phyloP scores from a whole-genome alignment of 2,888 invertebrate species.

The Agrotis puta region DNA sequence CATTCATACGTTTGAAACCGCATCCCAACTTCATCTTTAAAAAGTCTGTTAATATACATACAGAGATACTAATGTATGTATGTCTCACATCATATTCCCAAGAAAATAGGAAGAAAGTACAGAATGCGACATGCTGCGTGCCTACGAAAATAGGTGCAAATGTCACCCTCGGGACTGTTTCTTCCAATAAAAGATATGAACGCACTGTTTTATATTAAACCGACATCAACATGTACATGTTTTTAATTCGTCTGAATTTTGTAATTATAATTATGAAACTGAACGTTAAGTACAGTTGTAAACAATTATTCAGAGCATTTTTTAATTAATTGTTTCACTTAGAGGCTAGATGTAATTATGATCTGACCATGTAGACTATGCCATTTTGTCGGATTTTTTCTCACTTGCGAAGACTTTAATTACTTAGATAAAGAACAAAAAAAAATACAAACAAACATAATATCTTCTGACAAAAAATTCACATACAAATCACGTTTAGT shows the following conservation, averaged over 20 bases:
- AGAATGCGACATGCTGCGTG: neutral
- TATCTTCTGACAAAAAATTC: constrained; percentile 7
- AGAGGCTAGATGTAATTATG: neutral
- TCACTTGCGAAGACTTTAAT: neutral
- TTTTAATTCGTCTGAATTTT: neutral
- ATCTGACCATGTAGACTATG: too few relatives aligned
- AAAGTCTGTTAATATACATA: too few relatives aligned
- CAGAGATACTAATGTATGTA: too few relatives aligned
- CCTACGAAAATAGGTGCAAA: neutral
- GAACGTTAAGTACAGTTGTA: too few relatives aligned
- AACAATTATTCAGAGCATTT: neutral
- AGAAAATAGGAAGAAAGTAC: neutral
- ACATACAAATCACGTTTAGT: constrained; percentile 27
- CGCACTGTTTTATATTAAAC: neutral
- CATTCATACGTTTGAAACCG: too few relatives aligned
- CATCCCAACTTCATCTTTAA: neutral
- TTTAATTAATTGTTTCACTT: neutral
- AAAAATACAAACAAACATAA: constrained; percentile 22
- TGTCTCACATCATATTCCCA: too few relatives aligned
- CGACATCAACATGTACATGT: neutral
- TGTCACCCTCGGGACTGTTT: neutral
- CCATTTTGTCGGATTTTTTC: neutral
- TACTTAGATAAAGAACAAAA: neutral
- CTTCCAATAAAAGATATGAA: constrained; percentile 8
- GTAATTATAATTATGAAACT: neutral